Evolutionary conservation across 2,888 invertebrate genomes (phyloP), one percentile per base, ranked within the genome.

Genomic region (Cancer borealis): DNA sequence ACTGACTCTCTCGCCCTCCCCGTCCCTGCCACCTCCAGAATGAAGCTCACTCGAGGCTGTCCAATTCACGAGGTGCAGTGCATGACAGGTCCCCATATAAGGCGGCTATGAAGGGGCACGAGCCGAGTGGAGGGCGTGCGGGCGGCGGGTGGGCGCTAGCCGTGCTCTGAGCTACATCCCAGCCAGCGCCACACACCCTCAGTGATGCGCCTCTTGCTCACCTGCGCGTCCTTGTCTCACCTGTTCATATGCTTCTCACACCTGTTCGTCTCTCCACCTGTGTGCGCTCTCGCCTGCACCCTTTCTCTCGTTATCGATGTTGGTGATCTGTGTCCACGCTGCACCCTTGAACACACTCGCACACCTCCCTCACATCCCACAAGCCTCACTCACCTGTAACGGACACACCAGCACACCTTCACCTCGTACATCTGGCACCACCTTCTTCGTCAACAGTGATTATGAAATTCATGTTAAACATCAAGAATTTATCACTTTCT

Each of bases 201-300:
- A 4, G 26, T 88, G 47, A 46, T 49, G n/a, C 88, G 47, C 88
- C 46, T 46, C 47, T 21, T 21, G 46, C 88, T 46, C 46, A 21
- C 73, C 46, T 46, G 26, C 91, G 54, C 66, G 30, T 21, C 73
- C 91, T 30, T 91, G 45, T n/a, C 91, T 66, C 66, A 39, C 73
- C 39, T 46, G 26, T 46, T 91, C 45, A 60, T 39, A 21, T 73
- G 30, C 46, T 66, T 66, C 91, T 66, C 49, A 60, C 66, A 60
- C 73, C 39, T 66, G 39, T 46, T 66, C 91, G 30, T n/a, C 46
- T 60, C 46, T 73, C 45, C 73, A n/a, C 91, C 66, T 14, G 60
- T 66, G 46, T 45, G 60, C 45, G n/a, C 49, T 73, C 79, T 79
- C 79, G 79, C 88, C 49, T 26, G 8, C 88, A 47, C 88, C 49